Conservation (phyloP, 1,140 invertebrate species). For the Nymphalis io region DNA sequence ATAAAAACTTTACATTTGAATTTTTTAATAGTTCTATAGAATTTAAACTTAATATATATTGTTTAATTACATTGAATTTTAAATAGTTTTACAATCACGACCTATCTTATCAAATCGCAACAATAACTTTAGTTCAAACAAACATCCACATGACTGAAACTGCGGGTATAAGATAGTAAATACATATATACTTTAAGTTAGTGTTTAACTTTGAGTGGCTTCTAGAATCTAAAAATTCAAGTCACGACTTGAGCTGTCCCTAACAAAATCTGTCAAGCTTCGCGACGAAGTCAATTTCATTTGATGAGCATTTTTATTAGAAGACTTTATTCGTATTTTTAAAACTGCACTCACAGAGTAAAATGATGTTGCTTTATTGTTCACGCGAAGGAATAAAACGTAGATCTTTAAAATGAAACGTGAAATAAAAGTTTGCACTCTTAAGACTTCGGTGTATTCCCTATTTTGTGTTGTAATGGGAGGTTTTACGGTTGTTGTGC, state of each 20-base stretch:
- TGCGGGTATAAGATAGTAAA: neutral
- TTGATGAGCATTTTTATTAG: conserved; percentile 28
- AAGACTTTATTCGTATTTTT: conserved; percentile 48
- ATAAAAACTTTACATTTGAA: too few species aligned
- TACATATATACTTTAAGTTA: neutral
- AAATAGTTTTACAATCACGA: too few species aligned
- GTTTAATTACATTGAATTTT: too few species aligned
- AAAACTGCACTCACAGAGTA: conserved; percentile 35
- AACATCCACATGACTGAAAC: too few species aligned
- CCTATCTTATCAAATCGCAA: too few species aligned
- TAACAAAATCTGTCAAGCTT: conserved; percentile 21
- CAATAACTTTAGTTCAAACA: too few species aligned
- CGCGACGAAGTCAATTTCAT: conserved; percentile 18
- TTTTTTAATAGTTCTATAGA: too few species aligned
- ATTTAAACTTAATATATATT: too few species aligned
- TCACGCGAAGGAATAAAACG: conserved; percentile 31
- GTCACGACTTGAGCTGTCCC: neutral
- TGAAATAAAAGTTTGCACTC: conserved; percentile 41
- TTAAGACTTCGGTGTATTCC: conserved; percentile 29
- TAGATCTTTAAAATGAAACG: conserved; percentile 42
- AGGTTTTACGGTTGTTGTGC: conserved; percentile 24
- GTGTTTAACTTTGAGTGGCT: neutral
- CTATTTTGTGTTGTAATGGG: conserved; percentile 34
- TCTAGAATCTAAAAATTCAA: neutral
- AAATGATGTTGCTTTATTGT: conserved; percentile 23